phyloP scores from a whole-genome alignment of 2,113 vertebrate species.

The Chamaea fasciata region DNA sequence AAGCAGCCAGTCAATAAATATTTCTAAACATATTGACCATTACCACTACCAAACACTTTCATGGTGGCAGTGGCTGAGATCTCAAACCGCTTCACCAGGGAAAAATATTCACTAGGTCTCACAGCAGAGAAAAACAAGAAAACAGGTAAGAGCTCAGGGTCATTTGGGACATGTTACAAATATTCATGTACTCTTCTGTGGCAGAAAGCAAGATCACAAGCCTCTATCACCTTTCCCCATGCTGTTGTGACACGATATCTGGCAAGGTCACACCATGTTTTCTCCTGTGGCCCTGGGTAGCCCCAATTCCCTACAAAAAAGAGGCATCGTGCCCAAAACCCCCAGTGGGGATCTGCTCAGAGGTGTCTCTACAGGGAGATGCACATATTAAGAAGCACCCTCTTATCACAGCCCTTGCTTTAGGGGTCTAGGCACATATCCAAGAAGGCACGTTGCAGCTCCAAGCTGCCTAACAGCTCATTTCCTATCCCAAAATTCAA shows the following conservation, averaged over 20 bases:
- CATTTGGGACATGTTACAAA: background rate
- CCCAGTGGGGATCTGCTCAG: accelerated
- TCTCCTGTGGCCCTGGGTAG: background rate
- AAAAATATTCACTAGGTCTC: background rate
- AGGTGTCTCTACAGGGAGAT: background rate
- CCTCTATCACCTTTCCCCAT: background rate
- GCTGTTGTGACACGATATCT: background rate
- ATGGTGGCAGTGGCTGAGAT: background rate
- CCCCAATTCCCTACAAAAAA: background rate
- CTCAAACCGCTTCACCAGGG: background rate
- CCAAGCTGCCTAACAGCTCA: background rate
- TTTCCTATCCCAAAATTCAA: background rate
- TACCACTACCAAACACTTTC: background rate
- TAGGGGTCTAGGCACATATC: background rate
- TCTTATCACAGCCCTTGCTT: background rate
- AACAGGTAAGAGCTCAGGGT: background rate
- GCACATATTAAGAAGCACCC: background rate
- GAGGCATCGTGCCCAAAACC: background rate
- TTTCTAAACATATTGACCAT: background rate
- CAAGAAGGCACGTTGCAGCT: background rate
- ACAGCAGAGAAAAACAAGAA: background rate
- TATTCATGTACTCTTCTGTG: background rate
- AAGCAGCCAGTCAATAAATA: background rate
- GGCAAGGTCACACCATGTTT: background rate
- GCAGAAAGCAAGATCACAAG: background rate